Conservation (phyloP, 1,140 invertebrate genomes). For the Ooceraea biroi region DNA sequence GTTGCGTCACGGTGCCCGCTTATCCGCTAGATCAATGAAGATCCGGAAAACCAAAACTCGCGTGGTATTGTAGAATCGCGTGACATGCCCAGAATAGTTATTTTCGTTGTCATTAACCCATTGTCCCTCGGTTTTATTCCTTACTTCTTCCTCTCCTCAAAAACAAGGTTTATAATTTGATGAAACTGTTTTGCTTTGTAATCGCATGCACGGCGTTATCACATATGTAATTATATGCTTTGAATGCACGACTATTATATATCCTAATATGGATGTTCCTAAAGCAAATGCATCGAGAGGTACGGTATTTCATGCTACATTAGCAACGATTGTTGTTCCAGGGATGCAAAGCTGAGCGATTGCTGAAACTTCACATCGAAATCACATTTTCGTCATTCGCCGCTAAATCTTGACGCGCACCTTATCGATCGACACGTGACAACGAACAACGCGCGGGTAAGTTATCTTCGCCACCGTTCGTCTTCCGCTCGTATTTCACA, state of each 20-base stretch:
- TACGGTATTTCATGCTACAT: constrained; percentile 3
- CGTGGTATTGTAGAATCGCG: no score
- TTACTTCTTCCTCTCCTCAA: no score
- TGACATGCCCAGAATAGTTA: not conserved
- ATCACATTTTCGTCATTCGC: not conserved
- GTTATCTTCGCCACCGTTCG: constrained; percentile 3
- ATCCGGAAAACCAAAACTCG: not conserved
- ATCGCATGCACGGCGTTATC: not conserved
- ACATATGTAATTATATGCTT: not conserved
- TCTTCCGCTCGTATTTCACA: constrained; percentile 22
- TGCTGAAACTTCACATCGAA: constrained; percentile 36
- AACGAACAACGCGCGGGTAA: not conserved
- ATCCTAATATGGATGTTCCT: constrained; percentile 3
- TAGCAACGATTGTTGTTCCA: not conserved
- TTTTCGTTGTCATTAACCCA: constrained; percentile 13
- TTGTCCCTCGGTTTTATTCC: no score
- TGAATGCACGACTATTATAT: not conserved
- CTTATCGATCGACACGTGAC: not conserved
- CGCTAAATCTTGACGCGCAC: not conserved
- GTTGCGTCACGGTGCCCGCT: no score
- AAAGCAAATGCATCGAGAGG: constrained; percentile 10
- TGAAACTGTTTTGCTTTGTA: not conserved
- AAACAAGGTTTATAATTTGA: not conserved
- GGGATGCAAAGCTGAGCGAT: not conserved
- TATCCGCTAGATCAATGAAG: constrained; percentile 8